phyloP scores from a whole-genome alignment of 1,140 invertebrate species.

The Asbolus verrucosus region DNA sequence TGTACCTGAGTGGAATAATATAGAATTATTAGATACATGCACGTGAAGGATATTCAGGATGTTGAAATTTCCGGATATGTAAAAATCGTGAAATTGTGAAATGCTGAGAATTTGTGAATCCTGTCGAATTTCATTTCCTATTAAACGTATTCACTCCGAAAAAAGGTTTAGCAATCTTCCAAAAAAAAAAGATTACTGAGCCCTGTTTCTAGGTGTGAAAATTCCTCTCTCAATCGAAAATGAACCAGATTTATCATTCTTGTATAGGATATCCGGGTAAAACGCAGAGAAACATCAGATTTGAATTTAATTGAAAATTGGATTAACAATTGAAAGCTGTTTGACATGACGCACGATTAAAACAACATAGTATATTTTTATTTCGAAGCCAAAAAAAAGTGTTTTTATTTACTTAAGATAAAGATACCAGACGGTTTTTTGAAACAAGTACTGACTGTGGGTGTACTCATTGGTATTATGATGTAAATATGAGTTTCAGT shows the following conservation, averaged over 20 bases:
- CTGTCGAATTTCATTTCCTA: slow-evolving; percentile 34
- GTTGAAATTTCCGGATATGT: slow-evolving; percentile 34
- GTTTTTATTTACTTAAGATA: no score
- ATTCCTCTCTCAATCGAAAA: slow-evolving; percentile 24
- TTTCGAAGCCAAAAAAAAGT: no score
- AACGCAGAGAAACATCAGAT: no score
- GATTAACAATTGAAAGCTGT: no score
- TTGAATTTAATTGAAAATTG: no score
- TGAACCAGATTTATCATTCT: slow-evolving; percentile 14
- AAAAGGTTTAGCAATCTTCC: slow-evolving; percentile 30
- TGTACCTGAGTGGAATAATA: not conserved
- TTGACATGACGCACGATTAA: no score
- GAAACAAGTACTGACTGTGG: no score
- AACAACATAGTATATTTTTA: no score
- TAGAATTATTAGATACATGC: not conserved
- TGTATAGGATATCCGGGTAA: not conserved
- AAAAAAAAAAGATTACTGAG: slow-evolving; percentile 34
- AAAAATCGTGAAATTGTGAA: slow-evolving; percentile 1
- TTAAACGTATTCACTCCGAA: slow-evolving; percentile 33
- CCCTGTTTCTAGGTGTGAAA: slow-evolving; percentile 33
- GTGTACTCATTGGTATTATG: no score
- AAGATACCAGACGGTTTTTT: no score
- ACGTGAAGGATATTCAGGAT: slow-evolving; percentile 1
- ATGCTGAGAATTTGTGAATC: slow-evolving; percentile 23
- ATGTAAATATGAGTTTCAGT: no score